These are phyloP conservation scores for Drosophila kikkawai DNA, from an alignment of 1,140 invertebrate species.

Conservation along the genomic window DNA sequence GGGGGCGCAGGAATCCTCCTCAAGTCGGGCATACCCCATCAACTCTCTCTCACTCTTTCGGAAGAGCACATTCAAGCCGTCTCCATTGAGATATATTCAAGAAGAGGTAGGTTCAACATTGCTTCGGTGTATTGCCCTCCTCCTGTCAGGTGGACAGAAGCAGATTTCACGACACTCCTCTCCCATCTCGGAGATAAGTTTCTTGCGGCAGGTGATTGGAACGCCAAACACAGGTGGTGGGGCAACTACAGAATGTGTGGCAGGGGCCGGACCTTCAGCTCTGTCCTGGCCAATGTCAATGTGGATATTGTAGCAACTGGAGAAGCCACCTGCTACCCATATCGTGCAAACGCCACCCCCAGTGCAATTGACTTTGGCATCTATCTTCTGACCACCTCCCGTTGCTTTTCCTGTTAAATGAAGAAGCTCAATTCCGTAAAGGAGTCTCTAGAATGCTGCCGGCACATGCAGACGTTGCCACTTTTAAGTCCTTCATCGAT, in stretches of 20 bases:
- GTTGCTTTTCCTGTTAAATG: not conserved
- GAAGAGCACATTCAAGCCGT: no score
- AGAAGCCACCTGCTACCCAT: slow-evolving; percentile 14
- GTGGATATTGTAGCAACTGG: slow-evolving; percentile 19
- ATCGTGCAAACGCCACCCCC: slow-evolving; percentile 19
- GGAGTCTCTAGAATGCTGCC: not conserved
- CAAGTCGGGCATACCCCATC: no score
- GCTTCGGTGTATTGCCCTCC: no score
- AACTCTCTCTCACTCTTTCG: no score
- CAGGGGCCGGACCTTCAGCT: slow-evolving; percentile 8
- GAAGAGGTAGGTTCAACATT: no score
- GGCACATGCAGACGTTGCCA: slow-evolving; percentile 4
- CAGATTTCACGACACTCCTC: not conserved
- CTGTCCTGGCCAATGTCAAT: slow-evolving; percentile 5
- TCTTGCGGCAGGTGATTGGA: not conserved
- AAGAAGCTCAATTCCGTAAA: slow-evolving; percentile 1
- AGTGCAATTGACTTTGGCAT: slow-evolving; percentile 30
- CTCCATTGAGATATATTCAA: no score
- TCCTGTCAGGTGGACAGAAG: no score
- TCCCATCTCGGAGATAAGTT: not conserved
- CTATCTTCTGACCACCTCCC: slow-evolving; percentile 2
- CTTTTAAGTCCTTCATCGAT: not conserved
- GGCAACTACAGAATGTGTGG: slow-evolving; percentile 19
- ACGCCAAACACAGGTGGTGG: slow-evolving; percentile 15
- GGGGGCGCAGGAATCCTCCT: not conserved